Conservation (phyloP, 2,888 invertebrate species). For the Callyntrura sp. region DNA sequence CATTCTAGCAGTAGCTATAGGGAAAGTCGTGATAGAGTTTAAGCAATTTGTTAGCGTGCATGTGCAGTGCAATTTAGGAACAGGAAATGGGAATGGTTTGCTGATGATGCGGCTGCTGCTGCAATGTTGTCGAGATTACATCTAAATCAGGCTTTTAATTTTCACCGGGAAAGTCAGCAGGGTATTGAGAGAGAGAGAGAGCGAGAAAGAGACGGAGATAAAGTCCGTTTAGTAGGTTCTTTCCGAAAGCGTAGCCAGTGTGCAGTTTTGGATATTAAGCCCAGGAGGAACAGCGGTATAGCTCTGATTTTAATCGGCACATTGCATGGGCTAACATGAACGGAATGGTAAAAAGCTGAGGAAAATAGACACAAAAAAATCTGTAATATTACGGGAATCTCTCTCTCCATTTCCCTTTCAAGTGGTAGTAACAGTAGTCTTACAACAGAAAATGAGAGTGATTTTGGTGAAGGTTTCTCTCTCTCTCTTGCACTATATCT, state of each 20-base stretch:
- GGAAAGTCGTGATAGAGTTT: background rate
- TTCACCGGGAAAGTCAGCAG: slow-evolving; percentile 57
- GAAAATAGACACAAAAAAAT: slow-evolving; percentile 12
- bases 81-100: background rate
- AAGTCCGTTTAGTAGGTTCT: background rate
- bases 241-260: background rate
- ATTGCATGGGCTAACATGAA: background rate
- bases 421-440: background rate
- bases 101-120: background rate
- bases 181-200: too few relatives aligned
- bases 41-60: background rate
- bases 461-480: slow-evolving; percentile 39
- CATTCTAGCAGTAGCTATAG: background rate
- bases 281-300: background rate
- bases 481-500: too few relatives aligned
- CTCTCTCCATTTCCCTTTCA: too few relatives aligned
- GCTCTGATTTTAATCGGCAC: background rate
- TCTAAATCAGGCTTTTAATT: slow-evolving; percentile 78
- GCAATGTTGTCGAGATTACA: slow-evolving; percentile 71
- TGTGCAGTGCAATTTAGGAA: slow-evolving; percentile 1
- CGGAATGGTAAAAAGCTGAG: slow-evolving; percentile 7
- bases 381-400: slow-evolving; percentile 32
- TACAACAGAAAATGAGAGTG: slow-evolving; percentile 30
- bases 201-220: too few relatives aligned
- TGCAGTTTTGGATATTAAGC: background rate